A percentile compares a stretch with the other conserved stretches of the same genome.
Conservation (phyloP, 1,140 invertebrate genomes). For the Brachionus manjavacas region DNA sequence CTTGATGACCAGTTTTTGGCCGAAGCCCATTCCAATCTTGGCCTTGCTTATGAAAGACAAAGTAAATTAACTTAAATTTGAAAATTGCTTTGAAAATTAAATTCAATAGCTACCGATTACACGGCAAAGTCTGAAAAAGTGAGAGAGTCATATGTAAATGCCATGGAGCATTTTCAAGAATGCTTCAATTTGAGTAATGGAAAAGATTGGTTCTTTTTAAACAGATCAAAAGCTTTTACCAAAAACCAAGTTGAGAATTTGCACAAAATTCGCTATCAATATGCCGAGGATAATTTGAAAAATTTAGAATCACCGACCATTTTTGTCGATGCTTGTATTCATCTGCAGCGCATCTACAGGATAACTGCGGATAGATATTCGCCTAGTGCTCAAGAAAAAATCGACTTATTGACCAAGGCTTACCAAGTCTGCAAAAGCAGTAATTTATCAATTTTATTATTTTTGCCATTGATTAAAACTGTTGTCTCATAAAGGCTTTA, state of each 20-base stretch:
- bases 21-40: conserved; percentile 10
- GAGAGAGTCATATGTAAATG: not conserved
- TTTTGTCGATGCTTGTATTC: conserved; percentile 27
- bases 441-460: not conserved
- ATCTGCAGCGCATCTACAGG: conserved; percentile 20
- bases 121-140: conserved; percentile 30
- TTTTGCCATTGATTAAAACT: not conserved
- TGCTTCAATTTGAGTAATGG: not conserved
- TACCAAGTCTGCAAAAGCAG: conserved; percentile 6
- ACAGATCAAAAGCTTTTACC: conserved; percentile 22
- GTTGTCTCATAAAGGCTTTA: not conserved
- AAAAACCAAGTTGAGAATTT: not conserved
- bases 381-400: not conserved
- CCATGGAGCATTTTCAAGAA: conserved; percentile 15
- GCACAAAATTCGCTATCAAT: not conserved
- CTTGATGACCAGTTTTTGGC: conserved; percentile 4
- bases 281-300: conserved; percentile 6
- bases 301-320: not conserved
- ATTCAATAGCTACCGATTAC: conserved; percentile 9
- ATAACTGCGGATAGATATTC: not conserved
- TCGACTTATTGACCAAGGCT: conserved; percentile 14
- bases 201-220: not conserved
- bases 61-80: not conserved
- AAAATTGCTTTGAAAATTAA: not conserved
- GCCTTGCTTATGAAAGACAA: conserved; percentile 32